Conservation (phyloP, 2,797 vertebrate species). For the Diceros bicornis region DNA sequence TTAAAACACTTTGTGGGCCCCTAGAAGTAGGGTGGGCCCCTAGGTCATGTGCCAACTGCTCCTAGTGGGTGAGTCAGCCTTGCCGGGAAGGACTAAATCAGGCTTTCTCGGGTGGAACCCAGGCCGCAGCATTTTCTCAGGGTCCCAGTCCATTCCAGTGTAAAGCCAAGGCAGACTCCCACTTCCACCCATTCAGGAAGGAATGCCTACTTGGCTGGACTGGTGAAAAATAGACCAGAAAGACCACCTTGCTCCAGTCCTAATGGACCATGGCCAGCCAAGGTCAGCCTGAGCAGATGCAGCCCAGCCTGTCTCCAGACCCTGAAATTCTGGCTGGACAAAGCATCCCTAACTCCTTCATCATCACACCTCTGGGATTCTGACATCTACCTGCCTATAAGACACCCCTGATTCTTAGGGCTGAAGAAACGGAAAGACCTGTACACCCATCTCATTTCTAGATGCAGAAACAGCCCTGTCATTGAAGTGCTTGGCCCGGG, state of each 20-base stretch:
- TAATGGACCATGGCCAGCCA: background rate
- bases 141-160: background rate
- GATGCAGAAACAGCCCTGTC: background rate
- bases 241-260: background rate
- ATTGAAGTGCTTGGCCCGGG: background rate
- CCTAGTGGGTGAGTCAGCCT: background rate
- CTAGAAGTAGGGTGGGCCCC: background rate
- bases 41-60: background rate
- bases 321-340: background rate
- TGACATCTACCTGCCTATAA: background rate
- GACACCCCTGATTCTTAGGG: background rate
- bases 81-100: background rate
- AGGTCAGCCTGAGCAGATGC: background rate
- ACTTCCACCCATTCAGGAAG: background rate
- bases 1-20: background rate
- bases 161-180: background rate
- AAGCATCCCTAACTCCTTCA: background rate
- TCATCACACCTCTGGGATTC: background rate
- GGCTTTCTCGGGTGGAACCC: background rate
- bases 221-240: background rate
- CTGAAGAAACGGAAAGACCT: background rate
- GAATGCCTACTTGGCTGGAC: background rate
- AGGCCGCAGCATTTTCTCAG: background rate
- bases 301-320: background rate
- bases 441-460: background rate